phyloP scores from a whole-genome alignment of 1,140 invertebrate species.

The Zaprionus davidi region DNA sequence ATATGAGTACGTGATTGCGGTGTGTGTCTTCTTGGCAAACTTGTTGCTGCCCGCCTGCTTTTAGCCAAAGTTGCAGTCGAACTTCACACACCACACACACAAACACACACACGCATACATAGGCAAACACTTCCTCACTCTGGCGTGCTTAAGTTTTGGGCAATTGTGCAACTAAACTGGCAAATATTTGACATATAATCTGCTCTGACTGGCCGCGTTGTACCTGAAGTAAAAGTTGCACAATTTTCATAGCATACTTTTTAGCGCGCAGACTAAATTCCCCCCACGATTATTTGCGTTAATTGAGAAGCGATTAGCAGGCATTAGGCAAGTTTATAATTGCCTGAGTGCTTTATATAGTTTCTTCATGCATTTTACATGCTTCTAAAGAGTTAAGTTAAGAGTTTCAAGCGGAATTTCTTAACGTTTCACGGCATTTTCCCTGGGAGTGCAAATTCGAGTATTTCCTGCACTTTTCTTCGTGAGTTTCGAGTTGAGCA shows the following conservation, averaged over 20 bases:
- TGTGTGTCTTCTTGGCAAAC: slow-evolving; percentile 52
- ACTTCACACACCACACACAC: slow-evolving; percentile 21
- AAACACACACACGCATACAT: background rate
- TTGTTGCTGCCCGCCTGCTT: slow-evolving; percentile 47
- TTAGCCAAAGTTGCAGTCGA: slow-evolving; percentile 45
- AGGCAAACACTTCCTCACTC: background rate
- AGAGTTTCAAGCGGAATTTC: background rate
- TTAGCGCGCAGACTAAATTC: slow-evolving; percentile 20
- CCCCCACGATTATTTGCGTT: slow-evolving; percentile 1
- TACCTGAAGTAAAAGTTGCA: slow-evolving; percentile 14
- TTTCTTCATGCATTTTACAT: background rate
- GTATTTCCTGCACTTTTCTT: background rate
- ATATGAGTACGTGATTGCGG: slow-evolving; percentile 55
- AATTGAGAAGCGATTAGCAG: slow-evolving; percentile 38
- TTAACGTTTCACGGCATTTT: background rate
- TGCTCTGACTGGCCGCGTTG: slow-evolving; percentile 7
- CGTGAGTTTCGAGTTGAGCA: background rate
- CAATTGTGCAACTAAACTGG: slow-evolving; percentile 48
- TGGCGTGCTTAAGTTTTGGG: slow-evolving; percentile 43
- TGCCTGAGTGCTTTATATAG: slow-evolving; percentile 4
- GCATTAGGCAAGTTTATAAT: slow-evolving; percentile 30
- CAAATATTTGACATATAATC: slow-evolving; percentile 54
- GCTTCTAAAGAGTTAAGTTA: background rate
- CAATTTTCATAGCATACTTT: slow-evolving; percentile 25
- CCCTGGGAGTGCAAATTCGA: background rate